Evolutionary conservation across 2,888 invertebrate genomes (phyloP).

Genomic region (Allacma fusca): DNA sequence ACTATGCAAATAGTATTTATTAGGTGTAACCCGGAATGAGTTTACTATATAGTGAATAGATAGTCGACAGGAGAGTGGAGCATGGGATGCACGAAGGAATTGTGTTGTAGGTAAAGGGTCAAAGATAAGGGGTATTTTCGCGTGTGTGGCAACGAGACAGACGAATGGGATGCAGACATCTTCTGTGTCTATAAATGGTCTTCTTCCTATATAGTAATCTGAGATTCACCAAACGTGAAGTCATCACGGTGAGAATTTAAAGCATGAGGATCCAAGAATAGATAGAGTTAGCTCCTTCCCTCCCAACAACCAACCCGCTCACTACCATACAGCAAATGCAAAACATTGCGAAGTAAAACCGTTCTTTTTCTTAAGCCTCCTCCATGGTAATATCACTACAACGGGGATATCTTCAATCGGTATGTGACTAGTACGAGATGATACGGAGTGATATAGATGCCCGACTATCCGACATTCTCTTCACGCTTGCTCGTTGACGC

Average conservation of each 20-base stretch:
- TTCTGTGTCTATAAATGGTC: slow-evolving; percentile 57
- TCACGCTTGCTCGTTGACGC: slow-evolving; percentile 40
- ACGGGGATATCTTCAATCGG: slow-evolving; percentile 3
- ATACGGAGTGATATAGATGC: slow-evolving; percentile 36
- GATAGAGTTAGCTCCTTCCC: slow-evolving; percentile 35
- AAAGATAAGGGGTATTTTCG: slow-evolving; percentile 32
- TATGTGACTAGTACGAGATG: slow-evolving; percentile 25
- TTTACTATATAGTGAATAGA: no score
- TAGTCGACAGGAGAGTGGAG: neutral
- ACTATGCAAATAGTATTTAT: slow-evolving; percentile 39
- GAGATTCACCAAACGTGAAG: slow-evolving; percentile 55
- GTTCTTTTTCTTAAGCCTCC: slow-evolving; percentile 13
- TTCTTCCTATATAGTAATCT: slow-evolving; percentile 57
- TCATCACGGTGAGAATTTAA: slow-evolving; percentile 50
- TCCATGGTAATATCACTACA: neutral
- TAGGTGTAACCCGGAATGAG: slow-evolving; percentile 40
- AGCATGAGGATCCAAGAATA: slow-evolving; percentile 48
- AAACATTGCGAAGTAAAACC: slow-evolving; percentile 19
- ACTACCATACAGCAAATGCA: neutral
- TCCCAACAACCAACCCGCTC: slow-evolving; percentile 28
- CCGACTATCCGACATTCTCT: slow-evolving; percentile 30
- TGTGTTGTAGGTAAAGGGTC: slow-evolving; percentile 35
- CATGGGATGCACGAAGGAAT: neutral
- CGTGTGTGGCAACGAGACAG: slow-evolving; percentile 24
- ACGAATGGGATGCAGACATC: slow-evolving; percentile 45